These are phyloP conservation scores for Bubalus kerabau DNA, from an alignment of 2,113 vertebrate species.

Conservation along the genomic window DNA sequence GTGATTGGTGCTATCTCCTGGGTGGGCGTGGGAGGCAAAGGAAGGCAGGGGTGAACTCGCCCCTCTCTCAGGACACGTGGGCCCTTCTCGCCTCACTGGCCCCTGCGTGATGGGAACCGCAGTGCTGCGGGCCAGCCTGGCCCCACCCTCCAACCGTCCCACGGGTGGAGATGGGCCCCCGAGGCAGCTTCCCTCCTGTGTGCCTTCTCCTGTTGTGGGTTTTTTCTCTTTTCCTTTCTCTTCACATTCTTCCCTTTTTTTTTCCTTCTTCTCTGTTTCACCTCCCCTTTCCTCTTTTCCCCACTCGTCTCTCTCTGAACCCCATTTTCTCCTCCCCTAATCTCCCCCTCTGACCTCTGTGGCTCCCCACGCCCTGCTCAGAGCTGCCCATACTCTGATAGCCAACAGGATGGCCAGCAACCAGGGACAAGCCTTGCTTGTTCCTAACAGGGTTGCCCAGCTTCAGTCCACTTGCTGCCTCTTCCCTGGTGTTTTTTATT, in stretches of 20 bases:
- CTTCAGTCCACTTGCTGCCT: neutral
- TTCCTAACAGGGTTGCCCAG: neutral
- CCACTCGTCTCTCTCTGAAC: neutral
- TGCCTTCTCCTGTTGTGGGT: neutral
- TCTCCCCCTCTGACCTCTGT: neutral
- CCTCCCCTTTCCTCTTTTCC: neutral
- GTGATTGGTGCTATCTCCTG: rapidly evolving
- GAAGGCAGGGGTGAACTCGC: neutral
- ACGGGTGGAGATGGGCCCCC: rapidly evolving
- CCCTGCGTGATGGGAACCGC: neutral
- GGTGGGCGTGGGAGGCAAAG: rapidly evolving
- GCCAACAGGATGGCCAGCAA: neutral
- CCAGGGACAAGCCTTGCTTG: rapidly evolving
- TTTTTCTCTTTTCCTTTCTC: neutral
- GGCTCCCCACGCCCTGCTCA: neutral
- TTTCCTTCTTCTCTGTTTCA: neutral
- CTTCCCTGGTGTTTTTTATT: neutral
- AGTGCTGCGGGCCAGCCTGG: rapidly evolving
- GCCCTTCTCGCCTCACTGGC: neutral
- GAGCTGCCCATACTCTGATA: neutral
- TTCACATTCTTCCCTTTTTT: neutral
- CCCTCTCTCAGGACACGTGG: neutral
- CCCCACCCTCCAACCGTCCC: rapidly evolving
- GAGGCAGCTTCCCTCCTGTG: neutral
- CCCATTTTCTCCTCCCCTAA: neutral